These are phyloP conservation scores for Pangasius sanitwongsei DNA, from an alignment of 2,797 vertebrate genomes.

Conservation along the genomic window DNA sequence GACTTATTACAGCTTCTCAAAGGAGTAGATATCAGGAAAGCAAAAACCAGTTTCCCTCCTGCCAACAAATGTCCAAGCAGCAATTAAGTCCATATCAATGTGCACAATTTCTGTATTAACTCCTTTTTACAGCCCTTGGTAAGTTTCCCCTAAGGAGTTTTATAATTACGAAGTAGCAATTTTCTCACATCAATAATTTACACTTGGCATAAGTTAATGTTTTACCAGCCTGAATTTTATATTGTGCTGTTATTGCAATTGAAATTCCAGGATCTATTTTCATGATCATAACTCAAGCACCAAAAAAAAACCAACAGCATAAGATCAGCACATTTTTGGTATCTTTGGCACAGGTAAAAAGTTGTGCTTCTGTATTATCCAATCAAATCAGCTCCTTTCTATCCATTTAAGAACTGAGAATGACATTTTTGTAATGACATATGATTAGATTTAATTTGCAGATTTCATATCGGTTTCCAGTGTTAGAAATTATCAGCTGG, in stretches of 20 bases:
- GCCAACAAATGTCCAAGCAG: neutral
- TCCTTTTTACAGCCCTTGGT: neutral
- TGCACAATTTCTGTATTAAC: constrained; percentile 2
- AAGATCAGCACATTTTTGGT: neutral
- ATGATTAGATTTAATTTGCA: neutral
- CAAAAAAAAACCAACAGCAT: neutral
- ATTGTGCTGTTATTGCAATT: neutral
- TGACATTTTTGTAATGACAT: neutral
- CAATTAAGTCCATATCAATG: neutral
- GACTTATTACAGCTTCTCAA: neutral
- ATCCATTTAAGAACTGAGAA: neutral
- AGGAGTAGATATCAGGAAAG: neutral
- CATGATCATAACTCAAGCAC: neutral
- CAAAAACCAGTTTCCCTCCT: neutral
- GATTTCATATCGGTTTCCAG: neutral
- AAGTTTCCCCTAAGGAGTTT: neutral
- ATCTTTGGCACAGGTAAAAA: neutral
- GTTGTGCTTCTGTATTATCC: neutral
- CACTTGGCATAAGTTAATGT: neutral
- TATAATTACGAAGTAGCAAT: constrained; percentile 4
- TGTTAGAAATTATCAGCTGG: neutral
- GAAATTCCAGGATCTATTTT: neutral
- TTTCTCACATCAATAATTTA: constrained; percentile 16
- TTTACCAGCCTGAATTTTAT: neutral
- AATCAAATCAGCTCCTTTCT: neutral